These are phyloP conservation scores for Copidosoma aretas DNA, from an alignment of 2,888 invertebrate species.

Conservation along the genomic window DNA sequence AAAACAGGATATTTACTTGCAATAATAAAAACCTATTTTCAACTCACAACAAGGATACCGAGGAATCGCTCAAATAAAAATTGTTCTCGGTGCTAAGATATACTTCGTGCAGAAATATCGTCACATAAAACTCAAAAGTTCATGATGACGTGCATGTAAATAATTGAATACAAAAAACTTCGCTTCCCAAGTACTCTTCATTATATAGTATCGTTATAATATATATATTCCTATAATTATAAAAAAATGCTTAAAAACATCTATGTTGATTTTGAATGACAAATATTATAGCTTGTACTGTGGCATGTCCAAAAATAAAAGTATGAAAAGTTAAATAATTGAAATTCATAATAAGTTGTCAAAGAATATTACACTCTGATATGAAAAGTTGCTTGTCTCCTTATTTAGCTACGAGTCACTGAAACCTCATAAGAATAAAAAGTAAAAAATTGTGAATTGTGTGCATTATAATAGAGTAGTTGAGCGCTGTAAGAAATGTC, in stretches of 20 bases:
- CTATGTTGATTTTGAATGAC: not conserved
- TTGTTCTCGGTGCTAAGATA: slow-evolving; percentile 25
- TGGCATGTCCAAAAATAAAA: not conserved
- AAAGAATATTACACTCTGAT: not conserved
- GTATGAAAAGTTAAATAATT: not conserved
- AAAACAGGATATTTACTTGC: slow-evolving; percentile 25
- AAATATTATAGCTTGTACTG: not conserved
- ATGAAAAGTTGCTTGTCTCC: not conserved
- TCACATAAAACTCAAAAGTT: slow-evolving; percentile 22
- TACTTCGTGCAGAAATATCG: slow-evolving; percentile 25
- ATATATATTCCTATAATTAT: not conserved
- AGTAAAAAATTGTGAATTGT: not conserved
- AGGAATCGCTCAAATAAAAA: slow-evolving; percentile 8
- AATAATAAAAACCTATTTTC: slow-evolving; percentile 21
- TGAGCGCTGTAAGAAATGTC: not conserved
- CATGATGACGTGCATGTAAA: slow-evolving; percentile 32
- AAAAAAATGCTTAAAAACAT: not conserved
- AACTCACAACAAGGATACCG: not conserved
- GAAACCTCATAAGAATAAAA: not conserved
- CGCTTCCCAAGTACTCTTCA: not conserved
- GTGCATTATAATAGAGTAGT: not conserved
- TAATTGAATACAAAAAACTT: slow-evolving; percentile 20
- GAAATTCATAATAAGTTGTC: not conserved
- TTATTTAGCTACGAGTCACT: not conserved
- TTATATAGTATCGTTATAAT: not conserved